Evolutionary conservation across 1,140 invertebrate genomes (phyloP).

Genomic region (Musca domestica): DNA sequence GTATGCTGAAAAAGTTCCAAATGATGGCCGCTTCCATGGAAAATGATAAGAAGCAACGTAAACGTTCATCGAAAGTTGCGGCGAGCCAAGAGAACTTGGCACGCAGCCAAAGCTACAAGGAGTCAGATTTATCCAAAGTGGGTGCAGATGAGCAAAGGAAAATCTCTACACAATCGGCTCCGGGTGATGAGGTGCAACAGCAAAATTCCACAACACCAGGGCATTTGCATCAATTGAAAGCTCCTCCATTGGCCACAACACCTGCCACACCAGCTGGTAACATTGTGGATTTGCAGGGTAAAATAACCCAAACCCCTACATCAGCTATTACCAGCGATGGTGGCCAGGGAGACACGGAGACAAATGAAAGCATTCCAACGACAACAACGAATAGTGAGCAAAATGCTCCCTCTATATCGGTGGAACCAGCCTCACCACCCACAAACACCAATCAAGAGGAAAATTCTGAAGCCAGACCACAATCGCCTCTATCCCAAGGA

Average conservation of each 20-base stretch:
- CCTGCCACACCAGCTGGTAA: constrained; percentile 60
- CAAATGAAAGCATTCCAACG: neutral
- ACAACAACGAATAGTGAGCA: no score
- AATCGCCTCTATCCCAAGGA: constrained; percentile 4
- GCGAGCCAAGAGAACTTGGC: neutral
- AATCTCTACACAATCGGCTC: constrained; percentile 13
- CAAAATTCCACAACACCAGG: constrained; percentile 31
- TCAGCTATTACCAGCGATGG: neutral
- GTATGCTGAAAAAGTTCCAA: constrained; percentile 44
- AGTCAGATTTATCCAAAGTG: neutral
- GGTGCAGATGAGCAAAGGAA: constrained; percentile 18
- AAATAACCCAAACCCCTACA: constrained; percentile 59
- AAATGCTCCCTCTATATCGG: neutral
- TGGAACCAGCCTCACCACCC: constrained; percentile 4
- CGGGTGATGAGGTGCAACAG: neutral
- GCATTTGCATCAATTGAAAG: constrained; percentile 33
- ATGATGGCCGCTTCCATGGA: constrained; percentile 59
- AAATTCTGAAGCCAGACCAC: neutral
- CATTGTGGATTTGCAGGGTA: constrained; percentile 71
- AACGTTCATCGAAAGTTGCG: constrained; percentile 17
- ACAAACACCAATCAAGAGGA: neutral
- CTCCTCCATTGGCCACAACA: constrained; percentile 55
- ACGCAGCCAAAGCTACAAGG: constrained; percentile 1
- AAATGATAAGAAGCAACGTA: constrained; percentile 40
- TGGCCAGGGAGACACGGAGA: neutral